These are phyloP conservation scores for Enteromius fasciolatus DNA, from an alignment of 2,797 vertebrate genomes.

Conservation along the genomic window DNA sequence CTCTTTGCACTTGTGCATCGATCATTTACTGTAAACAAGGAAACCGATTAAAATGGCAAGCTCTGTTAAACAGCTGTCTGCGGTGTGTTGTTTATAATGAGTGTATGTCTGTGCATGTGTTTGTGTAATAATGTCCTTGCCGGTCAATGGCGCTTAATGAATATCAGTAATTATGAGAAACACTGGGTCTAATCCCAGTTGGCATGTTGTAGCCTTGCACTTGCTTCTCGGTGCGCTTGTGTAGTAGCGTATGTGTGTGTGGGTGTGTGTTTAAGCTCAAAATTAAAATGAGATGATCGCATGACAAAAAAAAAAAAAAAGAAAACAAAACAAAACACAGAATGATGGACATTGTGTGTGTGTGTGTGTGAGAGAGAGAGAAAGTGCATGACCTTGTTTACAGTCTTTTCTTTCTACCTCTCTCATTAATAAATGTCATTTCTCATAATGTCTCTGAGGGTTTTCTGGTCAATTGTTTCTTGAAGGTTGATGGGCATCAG, in stretches of 20 bases:
- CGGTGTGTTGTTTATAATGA: constrained; percentile 10
- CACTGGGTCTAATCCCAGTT: constrained; percentile 34
- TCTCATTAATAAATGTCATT: constrained; percentile 47
- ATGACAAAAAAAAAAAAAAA: background rate
- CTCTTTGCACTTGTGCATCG: background rate
- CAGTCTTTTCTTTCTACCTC: constrained; percentile 2
- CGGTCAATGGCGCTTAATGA: constrained; percentile 35
- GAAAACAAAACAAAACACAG: no score
- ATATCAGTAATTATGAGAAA: constrained; percentile 49
- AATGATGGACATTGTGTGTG: background rate
- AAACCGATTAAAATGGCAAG: constrained; percentile 31
- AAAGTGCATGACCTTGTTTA: constrained; percentile 37
- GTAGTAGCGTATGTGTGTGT: background rate
- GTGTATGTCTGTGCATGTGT: constrained; percentile 11
- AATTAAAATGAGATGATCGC: constrained; percentile 21
- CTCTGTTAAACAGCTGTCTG: constrained; percentile 32
- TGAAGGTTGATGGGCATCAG: constrained; percentile 43
- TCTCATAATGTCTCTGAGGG: constrained; percentile 27
- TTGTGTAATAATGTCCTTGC: constrained; percentile 10
- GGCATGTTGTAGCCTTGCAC: constrained; percentile 22
- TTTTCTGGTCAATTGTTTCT: constrained; percentile 41
- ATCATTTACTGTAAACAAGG: constrained; percentile 40
- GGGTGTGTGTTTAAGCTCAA: constrained; percentile 21
- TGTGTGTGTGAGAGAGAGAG: background rate
- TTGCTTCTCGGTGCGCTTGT: background rate